Base-by-base conservation (phyloP, 2,797 vertebrate genomes). In the Gymnopithys bicolor region DNA sequence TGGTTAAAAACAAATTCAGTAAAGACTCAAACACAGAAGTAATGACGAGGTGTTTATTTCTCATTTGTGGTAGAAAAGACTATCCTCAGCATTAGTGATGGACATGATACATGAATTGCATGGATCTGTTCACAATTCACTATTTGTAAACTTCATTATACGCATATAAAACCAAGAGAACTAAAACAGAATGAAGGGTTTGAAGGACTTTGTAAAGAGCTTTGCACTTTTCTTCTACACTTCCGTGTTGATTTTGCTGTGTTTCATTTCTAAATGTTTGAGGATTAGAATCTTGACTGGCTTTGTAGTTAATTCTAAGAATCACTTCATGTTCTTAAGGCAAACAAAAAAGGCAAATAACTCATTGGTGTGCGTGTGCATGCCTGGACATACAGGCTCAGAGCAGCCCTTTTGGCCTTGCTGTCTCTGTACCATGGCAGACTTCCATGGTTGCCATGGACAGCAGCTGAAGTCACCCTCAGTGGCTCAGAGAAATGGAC, bases 61-160 rank as follows among this genome's bases (percentile, higher is more conserved):
- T 78, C 10, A 14, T 14, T 67, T 68, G 46, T 35, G 45, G n/a
- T 69, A 27, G 53, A 87, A 76, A 66, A 5, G 22, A 41, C 16
- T 58, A 27, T 79, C n/a, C 33, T 46, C 71, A 76, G 30, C 53
- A 18, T 76, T 68, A 68, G 14, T 66, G 46, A 51, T 56, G 58
- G 25, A 46, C 27, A 11, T n/a, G 27, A 53, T 16, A 55, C 24
- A 48, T 32, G 27, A 63, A 63, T 48, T 81, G 19, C 37, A 33
- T 0, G 0, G 33, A 75, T 79, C 55, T 33, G 23, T 35, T 85
- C 28, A 52, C 4, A 2, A 49, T 39, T 83, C 11, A 19, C 0
- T 0, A 17, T 67, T 84, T 63, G 27, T 63, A 71, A 35, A 18
- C 43, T 76, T 84, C 21, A 10, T 53, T 83, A 24, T 52, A 13